phyloP scores from a whole-genome alignment of 2,888 invertebrate genomes.

The Syrphus vitripennis region DNA sequence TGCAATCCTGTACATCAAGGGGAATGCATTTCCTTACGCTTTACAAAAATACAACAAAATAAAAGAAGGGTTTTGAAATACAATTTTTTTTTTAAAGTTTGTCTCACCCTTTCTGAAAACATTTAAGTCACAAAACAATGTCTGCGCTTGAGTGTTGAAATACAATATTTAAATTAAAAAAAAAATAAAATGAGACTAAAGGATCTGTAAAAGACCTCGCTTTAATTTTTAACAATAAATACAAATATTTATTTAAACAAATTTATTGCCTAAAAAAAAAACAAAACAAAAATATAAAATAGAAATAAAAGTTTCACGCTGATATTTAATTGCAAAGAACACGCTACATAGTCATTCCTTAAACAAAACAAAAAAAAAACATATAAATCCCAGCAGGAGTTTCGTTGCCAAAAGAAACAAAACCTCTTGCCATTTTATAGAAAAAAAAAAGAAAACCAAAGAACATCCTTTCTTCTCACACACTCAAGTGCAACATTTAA shows the following conservation, averaged over 20 bases:
- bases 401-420: constrained; percentile 16
- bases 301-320: constrained; percentile 32
- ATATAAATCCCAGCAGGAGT: constrained; percentile 44
- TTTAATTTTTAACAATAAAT: constrained; percentile 51
- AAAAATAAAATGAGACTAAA: constrained; percentile 31
- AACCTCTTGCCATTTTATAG: constrained; percentile 54
- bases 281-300: no score
- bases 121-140: constrained; percentile 54
- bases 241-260: constrained; percentile 14
- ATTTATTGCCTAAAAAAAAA: constrained; percentile 33
- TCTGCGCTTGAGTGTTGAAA: constrained; percentile 44
- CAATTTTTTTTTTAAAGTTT: neutral
- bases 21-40: constrained; percentile 77
- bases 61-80: neutral
- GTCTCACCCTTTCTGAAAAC: constrained; percentile 8
- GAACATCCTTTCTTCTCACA: constrained; percentile 36
- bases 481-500: constrained; percentile 49
- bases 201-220: constrained; percentile 68
- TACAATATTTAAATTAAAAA: neutral
- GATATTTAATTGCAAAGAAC: constrained; percentile 28
- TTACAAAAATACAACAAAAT: constrained; percentile 53
- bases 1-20: constrained; percentile 74
- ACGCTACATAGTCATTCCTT: constrained; percentile 65
- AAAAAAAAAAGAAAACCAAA: constrained; percentile 36
- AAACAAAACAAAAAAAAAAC: neutral